Evolutionary conservation across 2,888 invertebrate genomes (phyloP).

Genomic region (Asteroscopus sphinx): DNA sequence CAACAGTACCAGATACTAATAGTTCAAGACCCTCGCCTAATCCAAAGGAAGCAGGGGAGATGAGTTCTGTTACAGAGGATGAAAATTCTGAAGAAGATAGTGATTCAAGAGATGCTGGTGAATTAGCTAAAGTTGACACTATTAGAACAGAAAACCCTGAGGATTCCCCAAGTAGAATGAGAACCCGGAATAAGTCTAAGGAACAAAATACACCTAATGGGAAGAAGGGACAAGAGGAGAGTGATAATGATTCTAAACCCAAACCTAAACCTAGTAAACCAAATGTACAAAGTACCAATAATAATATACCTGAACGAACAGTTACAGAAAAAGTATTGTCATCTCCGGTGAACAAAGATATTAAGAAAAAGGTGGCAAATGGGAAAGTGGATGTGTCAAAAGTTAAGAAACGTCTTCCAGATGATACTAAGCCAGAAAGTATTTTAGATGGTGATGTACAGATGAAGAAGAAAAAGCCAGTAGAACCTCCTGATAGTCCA

Average conservation of each 20-base stretch:
- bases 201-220: slow-evolving; percentile 91
- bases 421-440: slow-evolving; percentile 89
- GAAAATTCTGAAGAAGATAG: slow-evolving; percentile 98
- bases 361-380: slow-evolving; percentile 84
- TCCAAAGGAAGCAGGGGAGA: slow-evolving; percentile 92
- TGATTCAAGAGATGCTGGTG: slow-evolving; percentile 95
- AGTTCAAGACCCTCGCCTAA: slow-evolving; percentile 91
- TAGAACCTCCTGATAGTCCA: slow-evolving; percentile 93
- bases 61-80: slow-evolving; percentile 95
- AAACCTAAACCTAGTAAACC: slow-evolving; percentile 78
- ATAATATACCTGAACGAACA: slow-evolving; percentile 70
- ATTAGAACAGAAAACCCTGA: slow-evolving; percentile 93
- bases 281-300: slow-evolving; percentile 81
- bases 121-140: slow-evolving; percentile 95
- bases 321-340: slow-evolving; percentile 70
- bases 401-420: slow-evolving; percentile 90
- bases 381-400: slow-evolving; percentile 88
- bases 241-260: slow-evolving; percentile 84
- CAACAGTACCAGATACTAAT: slow-evolving; percentile 87
- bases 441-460: slow-evolving; percentile 90
- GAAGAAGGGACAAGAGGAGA: slow-evolving; percentile 86
- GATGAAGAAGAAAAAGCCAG: slow-evolving; percentile 88
- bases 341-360: slow-evolving; percentile 81
- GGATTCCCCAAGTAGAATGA: slow-evolving; percentile 96
- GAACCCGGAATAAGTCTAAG: slow-evolving; percentile 95